Conservation (phyloP, 2,113 vertebrate genomes). For the Notarius lentiginosus region DNA sequence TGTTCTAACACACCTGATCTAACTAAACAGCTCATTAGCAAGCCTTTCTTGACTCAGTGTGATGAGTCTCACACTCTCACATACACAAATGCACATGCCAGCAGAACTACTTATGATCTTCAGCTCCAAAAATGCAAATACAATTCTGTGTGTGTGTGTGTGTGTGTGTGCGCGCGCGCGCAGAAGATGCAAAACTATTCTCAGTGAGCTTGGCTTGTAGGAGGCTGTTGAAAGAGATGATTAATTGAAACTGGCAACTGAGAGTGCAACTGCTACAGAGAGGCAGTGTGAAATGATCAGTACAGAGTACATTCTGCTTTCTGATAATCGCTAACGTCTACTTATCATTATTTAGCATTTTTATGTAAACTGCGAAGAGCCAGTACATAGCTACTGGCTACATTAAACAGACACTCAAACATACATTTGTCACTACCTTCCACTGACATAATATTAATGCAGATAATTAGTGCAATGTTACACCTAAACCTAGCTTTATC, state of each 20-base stretch:
- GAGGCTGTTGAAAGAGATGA: constrained; percentile 52
- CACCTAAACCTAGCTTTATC: not conserved
- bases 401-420: not conserved
- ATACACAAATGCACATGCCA: not conserved
- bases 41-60: constrained; percentile 2
- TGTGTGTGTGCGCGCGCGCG: not conserved
- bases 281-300: constrained; percentile 36
- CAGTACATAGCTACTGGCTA: not conserved
- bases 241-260: constrained; percentile 71
- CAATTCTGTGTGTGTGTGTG: constrained; percentile 3
- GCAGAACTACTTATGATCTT: constrained; percentile 7
- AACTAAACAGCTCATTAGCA: not conserved
- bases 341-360: not conserved
- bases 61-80: constrained; percentile 14
- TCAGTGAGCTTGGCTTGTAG: constrained; percentile 46
- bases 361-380: not conserved
- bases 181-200: constrained; percentile 38
- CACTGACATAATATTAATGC: not conserved
- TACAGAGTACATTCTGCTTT: constrained; percentile 15
- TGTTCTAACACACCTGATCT: not conserved
- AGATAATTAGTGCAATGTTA: not conserved
- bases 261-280: constrained; percentile 30
- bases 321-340: constrained; percentile 20
- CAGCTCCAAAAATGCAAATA: constrained; percentile 19
- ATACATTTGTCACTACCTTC: not conserved